Evolutionary conservation across 2,113 vertebrate species (phyloP).

Genomic region (Pangasianodon gigas): DNA sequence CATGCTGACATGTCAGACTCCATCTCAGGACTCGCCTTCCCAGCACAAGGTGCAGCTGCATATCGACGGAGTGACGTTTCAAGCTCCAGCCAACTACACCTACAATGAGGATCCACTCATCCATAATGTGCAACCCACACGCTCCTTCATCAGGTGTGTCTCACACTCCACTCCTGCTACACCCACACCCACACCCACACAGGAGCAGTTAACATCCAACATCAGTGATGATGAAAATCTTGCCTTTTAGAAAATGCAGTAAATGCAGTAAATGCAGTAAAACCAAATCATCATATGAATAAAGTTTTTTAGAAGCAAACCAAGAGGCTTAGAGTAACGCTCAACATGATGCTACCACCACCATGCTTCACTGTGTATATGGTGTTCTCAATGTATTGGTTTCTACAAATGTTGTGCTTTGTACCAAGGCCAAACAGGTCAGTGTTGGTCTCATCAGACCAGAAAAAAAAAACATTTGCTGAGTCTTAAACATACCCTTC

Average conservation of each 20-base stretch:
- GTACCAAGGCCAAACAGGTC: not conserved
- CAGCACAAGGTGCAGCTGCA: conserved; percentile 77
- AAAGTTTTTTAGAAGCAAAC: not conserved
- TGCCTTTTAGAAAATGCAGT: not conserved
- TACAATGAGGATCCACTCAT: conserved; percentile 89
- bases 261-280: not conserved
- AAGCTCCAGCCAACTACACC: conserved; percentile 73
- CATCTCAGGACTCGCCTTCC: conserved; percentile 72
- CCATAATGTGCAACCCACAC: conserved; percentile 84
- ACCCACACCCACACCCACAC: not conserved
- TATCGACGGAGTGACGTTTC: conserved; percentile 80
- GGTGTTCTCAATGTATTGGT: not conserved
- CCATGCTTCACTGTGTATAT: not conserved
- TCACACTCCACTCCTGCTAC: not conserved
- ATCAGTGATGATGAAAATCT: not conserved
- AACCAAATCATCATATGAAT: not conserved
- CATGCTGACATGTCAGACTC: conserved; percentile 85
- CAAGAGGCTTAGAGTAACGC: not conserved
- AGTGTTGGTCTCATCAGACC: not conserved
- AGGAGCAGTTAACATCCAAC: not conserved
- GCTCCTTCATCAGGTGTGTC: conserved; percentile 91
- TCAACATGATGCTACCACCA: not conserved
- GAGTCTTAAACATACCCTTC: not conserved
- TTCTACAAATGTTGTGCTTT: not conserved
- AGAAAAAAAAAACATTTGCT: not conserved